Evolutionary conservation across 1,140 invertebrate species (phyloP), one percentile per base, ranked within the genome.

Genomic region (Drosophila sturtevanti): DNA sequence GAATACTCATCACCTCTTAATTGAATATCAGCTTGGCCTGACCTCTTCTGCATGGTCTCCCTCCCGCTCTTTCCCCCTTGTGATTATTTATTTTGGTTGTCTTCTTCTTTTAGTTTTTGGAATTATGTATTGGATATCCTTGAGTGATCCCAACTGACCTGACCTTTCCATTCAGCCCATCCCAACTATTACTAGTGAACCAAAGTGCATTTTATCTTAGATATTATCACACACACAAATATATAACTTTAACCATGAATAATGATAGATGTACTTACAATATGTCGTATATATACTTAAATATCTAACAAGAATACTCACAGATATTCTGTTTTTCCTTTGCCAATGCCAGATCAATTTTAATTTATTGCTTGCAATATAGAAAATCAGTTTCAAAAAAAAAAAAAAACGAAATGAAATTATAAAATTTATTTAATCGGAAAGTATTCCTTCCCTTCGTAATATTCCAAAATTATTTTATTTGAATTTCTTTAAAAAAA

Each of bases 351-450:
- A 78, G 52, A 74, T 48, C n/a, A 35, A 16, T 48, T 66, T 68
- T 16, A 22, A 74, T 82, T 86, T 66, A 68, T 58, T 73, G 84
- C 85, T 76, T 87, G 82, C 81, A 35, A 61, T 63, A 54, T 66
- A 12, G 63, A 63, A 56, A 58, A n/a, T 54, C 12, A 11, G 48
- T 2, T 7, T n/a, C n/a, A n/a, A n/a, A n/a, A n/a, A n/a, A n/a
- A n/a, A n/a, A n/a, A n/a, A n/a, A n/a, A n/a, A n/a, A 34, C 5
- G 2, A 41, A 52, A 37, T 2, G 18, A 14, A 63, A 31, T 18
- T 12, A 24, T 63, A 60, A 59, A 51, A 18, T 16, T 9, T n/a
- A n/a, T 31, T 31, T 4, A 1, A 31, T 6, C 6, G 4, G 4
- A 31, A 31, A 31, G 6, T 31, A 6, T 24, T n/a, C n/a, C n/a